These are phyloP conservation scores for Poeciliopsis turneri DNA, from an alignment of 2,797 vertebrate genomes.

Conservation along the genomic window DNA sequence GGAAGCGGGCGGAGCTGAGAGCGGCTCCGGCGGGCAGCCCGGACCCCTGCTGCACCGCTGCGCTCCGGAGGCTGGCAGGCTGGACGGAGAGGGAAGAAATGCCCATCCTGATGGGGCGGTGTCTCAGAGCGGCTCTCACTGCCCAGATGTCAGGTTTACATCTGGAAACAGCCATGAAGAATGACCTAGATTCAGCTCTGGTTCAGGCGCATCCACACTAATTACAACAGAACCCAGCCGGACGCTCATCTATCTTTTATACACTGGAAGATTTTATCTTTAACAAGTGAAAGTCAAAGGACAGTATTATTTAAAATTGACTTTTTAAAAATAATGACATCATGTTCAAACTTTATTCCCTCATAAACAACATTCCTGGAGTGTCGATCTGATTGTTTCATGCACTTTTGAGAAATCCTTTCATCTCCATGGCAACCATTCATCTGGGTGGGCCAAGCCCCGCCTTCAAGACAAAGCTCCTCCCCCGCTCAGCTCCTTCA, in stretches of 20 bases:
- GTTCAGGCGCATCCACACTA: neutral
- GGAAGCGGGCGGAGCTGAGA: conserved; percentile 5
- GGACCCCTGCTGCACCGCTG: conserved; percentile 42
- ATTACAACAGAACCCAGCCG: neutral
- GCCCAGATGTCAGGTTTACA: neutral
- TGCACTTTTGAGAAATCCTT: too few relatives aligned
- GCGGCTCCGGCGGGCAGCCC: conserved; percentile 17
- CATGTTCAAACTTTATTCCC: too few relatives aligned
- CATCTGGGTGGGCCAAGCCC: too few relatives aligned
- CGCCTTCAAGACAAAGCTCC: too few relatives aligned
- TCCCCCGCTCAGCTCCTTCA: too few relatives aligned
- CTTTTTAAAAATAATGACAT: too few relatives aligned
- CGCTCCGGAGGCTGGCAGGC: conserved; percentile 21
- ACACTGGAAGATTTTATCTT: neutral
- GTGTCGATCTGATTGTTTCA: too few relatives aligned
- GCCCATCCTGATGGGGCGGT: conserved; percentile 1
- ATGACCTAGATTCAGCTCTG: conserved; percentile 18
- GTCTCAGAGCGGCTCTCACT: conserved; percentile 16
- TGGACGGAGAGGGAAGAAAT: conserved; percentile 1
- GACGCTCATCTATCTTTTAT: neutral
- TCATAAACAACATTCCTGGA: too few relatives aligned
- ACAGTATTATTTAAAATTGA: too few relatives aligned
- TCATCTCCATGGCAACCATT: too few relatives aligned
- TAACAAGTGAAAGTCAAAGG: neutral
- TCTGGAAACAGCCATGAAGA: neutral